These are phyloP conservation scores for Copidosoma floridanum DNA, from an alignment of 1,140 invertebrate genomes.

Conservation along the genomic window DNA sequence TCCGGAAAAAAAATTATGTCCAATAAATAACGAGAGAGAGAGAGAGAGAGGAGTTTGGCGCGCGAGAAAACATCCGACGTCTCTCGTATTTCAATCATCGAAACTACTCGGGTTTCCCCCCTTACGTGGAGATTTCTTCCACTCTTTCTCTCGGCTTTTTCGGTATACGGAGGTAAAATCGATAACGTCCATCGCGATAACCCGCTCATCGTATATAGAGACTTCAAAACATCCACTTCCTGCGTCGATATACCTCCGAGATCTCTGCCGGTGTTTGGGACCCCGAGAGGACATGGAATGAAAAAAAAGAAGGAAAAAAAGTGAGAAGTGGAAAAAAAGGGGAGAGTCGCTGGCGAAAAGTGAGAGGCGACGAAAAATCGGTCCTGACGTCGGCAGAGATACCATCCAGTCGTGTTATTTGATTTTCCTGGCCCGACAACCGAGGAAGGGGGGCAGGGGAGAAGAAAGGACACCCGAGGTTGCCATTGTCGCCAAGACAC, in stretches of 20 bases:
- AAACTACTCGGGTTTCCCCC: not conserved
- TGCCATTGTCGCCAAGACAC: slow-evolving; percentile 16
- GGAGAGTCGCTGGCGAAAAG: no score
- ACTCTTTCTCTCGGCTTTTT: no score
- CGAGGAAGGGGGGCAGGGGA: not conserved
- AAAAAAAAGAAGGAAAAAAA: not conserved
- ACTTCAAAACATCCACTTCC: slow-evolving; percentile 16
- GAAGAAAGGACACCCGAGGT: slow-evolving; percentile 10
- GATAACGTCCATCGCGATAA: slow-evolving; percentile 8
- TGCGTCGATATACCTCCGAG: slow-evolving; percentile 16
- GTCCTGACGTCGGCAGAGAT: no score
- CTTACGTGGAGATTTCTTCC: not conserved
- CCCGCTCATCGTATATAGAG: slow-evolving; percentile 18
- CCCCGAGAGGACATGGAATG: not conserved
- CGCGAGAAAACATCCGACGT: not conserved
- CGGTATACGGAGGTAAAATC: slow-evolving; percentile 2
- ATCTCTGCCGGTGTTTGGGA: slow-evolving; percentile 6
- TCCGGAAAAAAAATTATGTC: not conserved
- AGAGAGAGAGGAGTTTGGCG: slow-evolving; percentile 10
- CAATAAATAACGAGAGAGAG: no score
- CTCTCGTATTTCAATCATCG: slow-evolving; percentile 11
- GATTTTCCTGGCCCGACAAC: slow-evolving; percentile 28
- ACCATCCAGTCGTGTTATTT: slow-evolving; percentile 32
- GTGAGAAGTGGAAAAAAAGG: not conserved
- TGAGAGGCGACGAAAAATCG: slow-evolving; percentile 22